Conservation (phyloP, 2,888 invertebrate species). For the Mythimna pallens region DNA sequence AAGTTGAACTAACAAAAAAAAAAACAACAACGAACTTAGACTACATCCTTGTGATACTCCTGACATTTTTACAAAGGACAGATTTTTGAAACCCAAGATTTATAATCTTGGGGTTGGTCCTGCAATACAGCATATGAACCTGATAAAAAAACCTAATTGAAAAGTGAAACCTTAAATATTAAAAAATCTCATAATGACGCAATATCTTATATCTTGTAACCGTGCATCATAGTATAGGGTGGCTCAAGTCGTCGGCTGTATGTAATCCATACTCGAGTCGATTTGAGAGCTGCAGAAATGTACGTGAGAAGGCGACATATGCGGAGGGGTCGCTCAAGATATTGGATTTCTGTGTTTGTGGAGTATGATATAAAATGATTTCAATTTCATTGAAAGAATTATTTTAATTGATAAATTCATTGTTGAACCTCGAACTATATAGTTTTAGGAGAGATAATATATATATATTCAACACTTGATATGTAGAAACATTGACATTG, state of each 20-base stretch:
- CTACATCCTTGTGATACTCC: constrained; percentile 9
- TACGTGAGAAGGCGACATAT: constrained; percentile 78
- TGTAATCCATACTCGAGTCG: constrained; percentile 87
- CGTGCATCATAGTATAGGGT: constrained; percentile 74
- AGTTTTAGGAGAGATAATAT: background rate
- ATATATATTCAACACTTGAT: background rate
- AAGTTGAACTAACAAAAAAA: background rate
- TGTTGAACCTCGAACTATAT: background rate
- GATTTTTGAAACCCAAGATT: background rate
- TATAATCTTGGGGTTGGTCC: no score
- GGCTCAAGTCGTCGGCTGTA: constrained; percentile 79
- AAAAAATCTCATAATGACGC: constrained; percentile 56
- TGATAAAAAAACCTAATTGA: constrained; percentile 7
- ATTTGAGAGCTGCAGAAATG: constrained; percentile 84
- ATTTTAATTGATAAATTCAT: background rate
- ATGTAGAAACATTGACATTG: background rate
- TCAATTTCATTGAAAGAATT: background rate
- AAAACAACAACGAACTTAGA: background rate
- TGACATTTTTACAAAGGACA: background rate
- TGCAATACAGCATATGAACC: no score
- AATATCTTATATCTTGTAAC: constrained; percentile 60
- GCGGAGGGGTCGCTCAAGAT: constrained; percentile 55
- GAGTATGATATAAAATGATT: constrained; percentile 20
- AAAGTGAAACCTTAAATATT: background rate
- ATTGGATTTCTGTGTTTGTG: constrained; percentile 69